Evolutionary conservation across 2,113 vertebrate genomes (phyloP).

Genomic region (Panurus biarmicus): DNA sequence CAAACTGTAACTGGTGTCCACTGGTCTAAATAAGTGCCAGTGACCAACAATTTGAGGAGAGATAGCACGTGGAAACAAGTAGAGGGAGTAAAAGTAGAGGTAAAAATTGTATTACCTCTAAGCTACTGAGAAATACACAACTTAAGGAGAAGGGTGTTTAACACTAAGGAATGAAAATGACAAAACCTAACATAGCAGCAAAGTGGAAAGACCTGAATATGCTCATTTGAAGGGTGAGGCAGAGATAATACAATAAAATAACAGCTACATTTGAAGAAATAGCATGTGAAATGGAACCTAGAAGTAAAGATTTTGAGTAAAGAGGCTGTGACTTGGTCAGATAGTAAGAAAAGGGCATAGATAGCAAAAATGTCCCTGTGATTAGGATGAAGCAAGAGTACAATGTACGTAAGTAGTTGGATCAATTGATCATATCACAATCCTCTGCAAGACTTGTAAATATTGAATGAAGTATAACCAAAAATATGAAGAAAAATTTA

Average conservation of each 20-base stretch:
- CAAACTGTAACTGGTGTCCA: neutral
- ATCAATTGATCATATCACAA: neutral
- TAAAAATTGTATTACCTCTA: neutral
- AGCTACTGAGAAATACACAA: neutral
- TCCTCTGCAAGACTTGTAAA: neutral
- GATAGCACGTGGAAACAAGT: neutral
- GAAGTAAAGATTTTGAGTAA: neutral
- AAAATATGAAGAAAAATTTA: neutral
- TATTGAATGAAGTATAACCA: neutral
- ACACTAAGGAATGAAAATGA: neutral
- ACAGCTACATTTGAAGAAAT: neutral
- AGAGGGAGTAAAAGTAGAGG: neutral
- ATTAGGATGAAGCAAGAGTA: neutral
- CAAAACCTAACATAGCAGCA: neutral
- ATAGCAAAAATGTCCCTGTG: neutral
- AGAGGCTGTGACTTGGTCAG: neutral
- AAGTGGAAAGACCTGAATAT: neutral
- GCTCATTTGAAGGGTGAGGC: neutral
- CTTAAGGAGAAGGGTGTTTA: neutral
- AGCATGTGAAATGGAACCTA: neutral
- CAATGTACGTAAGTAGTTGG: neutral
- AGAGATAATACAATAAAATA: neutral
- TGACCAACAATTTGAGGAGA: neutral
- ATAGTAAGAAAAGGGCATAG: neutral
- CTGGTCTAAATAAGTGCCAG: neutral